Base-by-base conservation (phyloP, 2,113 vertebrate genomes). In the Mustela nigripes region DNA sequence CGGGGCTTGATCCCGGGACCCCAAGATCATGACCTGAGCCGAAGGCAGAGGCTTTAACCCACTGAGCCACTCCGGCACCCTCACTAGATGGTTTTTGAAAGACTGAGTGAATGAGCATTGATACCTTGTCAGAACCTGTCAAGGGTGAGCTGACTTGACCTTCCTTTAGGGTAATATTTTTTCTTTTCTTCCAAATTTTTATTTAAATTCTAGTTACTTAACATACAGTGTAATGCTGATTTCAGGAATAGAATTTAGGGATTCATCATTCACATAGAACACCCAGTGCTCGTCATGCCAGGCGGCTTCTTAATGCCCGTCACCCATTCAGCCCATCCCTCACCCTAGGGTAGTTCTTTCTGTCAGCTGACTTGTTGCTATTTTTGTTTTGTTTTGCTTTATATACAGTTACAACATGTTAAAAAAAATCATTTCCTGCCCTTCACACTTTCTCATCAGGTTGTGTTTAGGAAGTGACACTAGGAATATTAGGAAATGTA, bases 381-480 rank as follows among this genome's bases (percentile, higher is more conserved):
- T 18, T 88, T 53, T 76, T 48, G 87, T 62, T 60, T 56, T 26
- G 65, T 42, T 39, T 48, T 58, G 26, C 11, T 76, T 5, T 16
- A 50, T 76, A 42, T 16, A 39, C 28, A 81, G 48, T 62, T 84
- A 71, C 74, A 78, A 63, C 31, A 4, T 96, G 60, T 80, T 94
- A 96, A 87, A 89, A 89, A 36, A 93, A 85, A 45, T 94, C 4
- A 90, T 88, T 53, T 91, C 24, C 18, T 93, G 10, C 33, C 33
- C 50, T 71, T 87, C 62, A 69, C 5, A 31, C 10, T 96, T 96
- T 95, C 22, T 96, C 11, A 80, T 87, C 26, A 84, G 53, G 60
- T 87, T 86, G 42, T 63, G 16, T 71, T 89, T 71, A 87, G 67
- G 93, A 92, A 15, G 58, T 60, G 16, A 76, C 73, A 74, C 8